A percentile compares a stretch with the other conserved stretches of the same genome.
Conservation (phyloP, 2,888 invertebrate species). For the Eucriotettix oculatus region DNA sequence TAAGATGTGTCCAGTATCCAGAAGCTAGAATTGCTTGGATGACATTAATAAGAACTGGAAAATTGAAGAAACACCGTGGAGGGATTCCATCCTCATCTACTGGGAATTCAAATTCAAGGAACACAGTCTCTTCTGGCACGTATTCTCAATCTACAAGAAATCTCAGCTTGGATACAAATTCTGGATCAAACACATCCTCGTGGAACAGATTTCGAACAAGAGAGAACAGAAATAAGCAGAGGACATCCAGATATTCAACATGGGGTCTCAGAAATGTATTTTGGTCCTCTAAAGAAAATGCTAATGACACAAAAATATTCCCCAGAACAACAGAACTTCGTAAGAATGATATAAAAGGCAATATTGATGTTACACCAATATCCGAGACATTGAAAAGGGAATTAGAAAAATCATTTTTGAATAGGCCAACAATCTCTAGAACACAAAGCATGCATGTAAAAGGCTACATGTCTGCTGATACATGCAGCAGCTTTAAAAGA, state of each 20-base stretch:
- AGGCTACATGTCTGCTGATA: background rate
- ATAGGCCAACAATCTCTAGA: background rate
- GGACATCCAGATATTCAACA: background rate
- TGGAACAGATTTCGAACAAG: conserved; percentile 2
- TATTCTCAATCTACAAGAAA: conserved; percentile 1
- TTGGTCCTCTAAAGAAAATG: background rate
- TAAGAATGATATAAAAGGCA: background rate
- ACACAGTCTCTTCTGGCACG: conserved; percentile 4
- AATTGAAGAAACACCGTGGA: conserved; percentile 7
- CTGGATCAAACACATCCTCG: background rate
- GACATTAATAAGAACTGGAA: conserved; percentile 5
- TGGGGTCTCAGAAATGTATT: conserved; percentile 1
- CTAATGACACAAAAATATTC: too few species aligned
- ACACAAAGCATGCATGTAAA: conserved; percentile 1
- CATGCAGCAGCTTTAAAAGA: background rate
- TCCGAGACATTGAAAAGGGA: background rate
- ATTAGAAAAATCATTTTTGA: background rate
- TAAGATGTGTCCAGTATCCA: conserved; percentile 8
- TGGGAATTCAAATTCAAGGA: conserved; percentile 3
- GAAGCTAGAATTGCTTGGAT: conserved; percentile 8
- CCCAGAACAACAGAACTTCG: background rate
- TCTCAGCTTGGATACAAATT: background rate
- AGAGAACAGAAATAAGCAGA: background rate
- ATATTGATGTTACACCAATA: background rate
- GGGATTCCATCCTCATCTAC: conserved; percentile 4